Evolutionary conservation across 92 coral and sea anemone species (phyloP).

Genomic region (Paramuricea clavata): DNA sequence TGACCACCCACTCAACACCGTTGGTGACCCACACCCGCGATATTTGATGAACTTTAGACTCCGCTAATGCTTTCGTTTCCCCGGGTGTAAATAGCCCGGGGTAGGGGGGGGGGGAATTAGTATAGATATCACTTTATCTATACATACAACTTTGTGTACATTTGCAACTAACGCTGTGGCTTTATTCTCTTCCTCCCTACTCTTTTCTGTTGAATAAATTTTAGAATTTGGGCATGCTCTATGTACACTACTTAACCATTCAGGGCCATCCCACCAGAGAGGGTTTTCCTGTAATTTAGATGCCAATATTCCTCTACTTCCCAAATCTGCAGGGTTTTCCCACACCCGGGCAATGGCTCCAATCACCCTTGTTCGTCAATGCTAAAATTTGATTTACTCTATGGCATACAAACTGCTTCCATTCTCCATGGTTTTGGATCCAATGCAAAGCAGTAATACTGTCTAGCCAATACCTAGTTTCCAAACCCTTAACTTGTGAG

Average conservation of each 20-base stretch:
- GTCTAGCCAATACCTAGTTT: no score
- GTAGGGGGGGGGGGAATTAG: no score
- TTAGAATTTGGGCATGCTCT: not conserved
- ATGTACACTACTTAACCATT: not conserved
- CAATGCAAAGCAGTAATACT: no score
- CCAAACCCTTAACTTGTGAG: no score
- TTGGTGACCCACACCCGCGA: no score
- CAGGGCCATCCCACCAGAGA: not conserved
- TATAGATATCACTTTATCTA: no score
- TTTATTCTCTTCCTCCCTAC: not conserved
- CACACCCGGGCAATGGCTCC: constrained; percentile 60
- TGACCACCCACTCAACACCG: no score
- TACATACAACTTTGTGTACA: no score
- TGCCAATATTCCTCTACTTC: constrained; percentile 58
- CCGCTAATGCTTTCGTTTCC: no score
- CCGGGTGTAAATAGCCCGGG: no score
- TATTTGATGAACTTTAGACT: no score
- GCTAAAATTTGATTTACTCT: constrained; percentile 32
- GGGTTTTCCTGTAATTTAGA: constrained; percentile 38
- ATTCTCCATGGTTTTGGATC: no score
- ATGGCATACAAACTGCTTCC: constrained; percentile 42
- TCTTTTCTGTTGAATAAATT: not conserved
- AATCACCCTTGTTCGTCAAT: constrained; percentile 32
- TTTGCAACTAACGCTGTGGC: not conserved
- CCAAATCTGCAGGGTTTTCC: constrained; percentile 67